Evolutionary conservation across 2,113 vertebrate genomes (phyloP).

Genomic region (Lophotis ruficrista): DNA sequence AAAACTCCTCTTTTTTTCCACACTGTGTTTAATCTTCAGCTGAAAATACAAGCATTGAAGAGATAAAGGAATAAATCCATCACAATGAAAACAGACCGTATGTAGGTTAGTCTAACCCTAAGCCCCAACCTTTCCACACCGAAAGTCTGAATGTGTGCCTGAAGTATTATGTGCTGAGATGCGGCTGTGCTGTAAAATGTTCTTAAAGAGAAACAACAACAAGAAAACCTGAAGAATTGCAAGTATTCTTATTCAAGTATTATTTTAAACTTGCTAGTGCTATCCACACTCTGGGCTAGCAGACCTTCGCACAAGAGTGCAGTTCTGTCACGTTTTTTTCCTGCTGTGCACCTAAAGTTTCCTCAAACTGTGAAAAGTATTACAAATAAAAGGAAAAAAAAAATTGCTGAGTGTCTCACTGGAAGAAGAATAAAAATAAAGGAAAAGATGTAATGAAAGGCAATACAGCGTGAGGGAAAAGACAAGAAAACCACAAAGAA

Average conservation of each 20-base stretch:
- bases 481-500: neutral
- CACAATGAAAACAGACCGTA: constrained; percentile 30
- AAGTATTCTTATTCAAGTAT: neutral
- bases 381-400: too few species aligned
- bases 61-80: constrained; percentile 46
- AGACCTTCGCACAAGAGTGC: neutral
- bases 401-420: neutral
- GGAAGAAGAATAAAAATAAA: constrained; percentile 10
- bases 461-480: neutral
- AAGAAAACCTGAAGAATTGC: neutral
- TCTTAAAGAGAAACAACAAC: neutral
- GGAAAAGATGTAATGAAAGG: neutral
- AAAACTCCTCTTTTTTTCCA: neutral
- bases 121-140: neutral
- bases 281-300: neutral
- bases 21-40: neutral
- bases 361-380: neutral
- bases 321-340: neutral
- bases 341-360: neutral
- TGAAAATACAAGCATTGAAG: constrained; percentile 49
- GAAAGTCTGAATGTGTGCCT: neutral
- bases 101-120: neutral
- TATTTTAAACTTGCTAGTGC: neutral
- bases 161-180: neutral
- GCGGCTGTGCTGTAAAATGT: neutral